These are phyloP conservation scores for Agrotis puta DNA, from an alignment of 2,888 invertebrate species.

Conservation along the genomic window DNA sequence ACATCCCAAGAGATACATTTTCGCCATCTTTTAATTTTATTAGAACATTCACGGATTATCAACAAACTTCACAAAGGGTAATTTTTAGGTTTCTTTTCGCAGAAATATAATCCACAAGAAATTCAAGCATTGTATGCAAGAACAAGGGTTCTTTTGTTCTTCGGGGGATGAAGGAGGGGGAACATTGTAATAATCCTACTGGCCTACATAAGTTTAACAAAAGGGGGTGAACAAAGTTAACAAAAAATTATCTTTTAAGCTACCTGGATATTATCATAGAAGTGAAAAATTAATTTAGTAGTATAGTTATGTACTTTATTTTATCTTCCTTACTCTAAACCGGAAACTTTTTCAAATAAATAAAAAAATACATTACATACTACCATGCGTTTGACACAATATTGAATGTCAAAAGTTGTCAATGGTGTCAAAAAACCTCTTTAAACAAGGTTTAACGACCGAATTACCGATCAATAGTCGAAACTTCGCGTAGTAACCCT, in stretches of 20 bases:
- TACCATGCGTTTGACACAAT: too few relatives aligned
- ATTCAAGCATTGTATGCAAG: slow-evolving; percentile 16
- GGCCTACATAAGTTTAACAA: slow-evolving; percentile 32
- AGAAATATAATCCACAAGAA: slow-evolving; percentile 8
- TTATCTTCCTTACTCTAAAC: too few relatives aligned
- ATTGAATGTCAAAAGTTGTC: too few relatives aligned
- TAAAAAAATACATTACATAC: too few relatives aligned
- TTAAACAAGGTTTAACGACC: too few relatives aligned
- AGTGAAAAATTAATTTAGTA: slow-evolving; percentile 1
- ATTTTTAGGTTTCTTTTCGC: not conserved
- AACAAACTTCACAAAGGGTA: not conserved
- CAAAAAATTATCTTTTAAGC: slow-evolving; percentile 35
- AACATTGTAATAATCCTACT: slow-evolving; percentile 41
- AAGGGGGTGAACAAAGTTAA: slow-evolving; percentile 20
- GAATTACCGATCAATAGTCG: slow-evolving; percentile 33
- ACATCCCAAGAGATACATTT: not conserved
- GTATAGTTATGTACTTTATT: too few relatives aligned
- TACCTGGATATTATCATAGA: slow-evolving; percentile 20
- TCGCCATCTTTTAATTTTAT: not conserved
- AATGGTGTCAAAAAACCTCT: too few relatives aligned
- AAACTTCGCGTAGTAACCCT: slow-evolving; percentile 1
- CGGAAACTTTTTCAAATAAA: too few relatives aligned
- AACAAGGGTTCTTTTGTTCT: slow-evolving; percentile 36
- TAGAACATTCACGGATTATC: not conserved
- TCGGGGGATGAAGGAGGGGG: not conserved